These are phyloP conservation scores for Papilio aristodemus DNA, from an alignment of 1,140 invertebrate species.

Conservation along the genomic window DNA sequence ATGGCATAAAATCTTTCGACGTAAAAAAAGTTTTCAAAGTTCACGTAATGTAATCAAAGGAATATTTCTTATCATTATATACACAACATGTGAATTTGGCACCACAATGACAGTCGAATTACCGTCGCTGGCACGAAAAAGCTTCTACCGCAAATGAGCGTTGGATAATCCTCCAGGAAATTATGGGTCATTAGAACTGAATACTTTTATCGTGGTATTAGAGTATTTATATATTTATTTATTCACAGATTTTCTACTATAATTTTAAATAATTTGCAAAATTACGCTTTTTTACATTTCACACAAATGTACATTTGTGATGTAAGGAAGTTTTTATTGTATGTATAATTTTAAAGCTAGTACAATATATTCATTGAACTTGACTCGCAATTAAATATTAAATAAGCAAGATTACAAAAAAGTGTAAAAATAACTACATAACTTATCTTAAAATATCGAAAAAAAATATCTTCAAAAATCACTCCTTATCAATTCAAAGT, in stretches of 20 bases:
- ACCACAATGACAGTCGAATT: neutral
- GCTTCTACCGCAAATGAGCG: constrained; percentile 1
- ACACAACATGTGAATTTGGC: constrained; percentile 12
- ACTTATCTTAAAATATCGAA: neutral
- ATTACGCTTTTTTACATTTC: no score
- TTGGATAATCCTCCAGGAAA: neutral
- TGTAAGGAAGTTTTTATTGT: no score
- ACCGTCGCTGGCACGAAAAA: neutral
- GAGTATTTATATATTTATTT: neutral
- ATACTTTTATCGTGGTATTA: neutral
- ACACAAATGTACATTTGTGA: no score
- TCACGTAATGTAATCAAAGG: neutral
- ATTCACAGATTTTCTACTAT: neutral
- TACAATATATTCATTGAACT: no score
- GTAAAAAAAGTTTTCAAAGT: neutral
- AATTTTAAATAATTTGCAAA: neutral
- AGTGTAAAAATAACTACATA: neutral
- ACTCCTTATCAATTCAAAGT: constrained; percentile 17
- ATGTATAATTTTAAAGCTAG: no score
- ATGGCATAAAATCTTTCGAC: no score
- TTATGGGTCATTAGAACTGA: neutral
- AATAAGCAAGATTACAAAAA: no score
- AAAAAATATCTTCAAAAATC: neutral
- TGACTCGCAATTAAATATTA: no score
- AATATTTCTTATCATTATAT: neutral